These are phyloP conservation scores for Ciconia nigra DNA, from an alignment of 2,797 vertebrate species.

Conservation along the genomic window DNA sequence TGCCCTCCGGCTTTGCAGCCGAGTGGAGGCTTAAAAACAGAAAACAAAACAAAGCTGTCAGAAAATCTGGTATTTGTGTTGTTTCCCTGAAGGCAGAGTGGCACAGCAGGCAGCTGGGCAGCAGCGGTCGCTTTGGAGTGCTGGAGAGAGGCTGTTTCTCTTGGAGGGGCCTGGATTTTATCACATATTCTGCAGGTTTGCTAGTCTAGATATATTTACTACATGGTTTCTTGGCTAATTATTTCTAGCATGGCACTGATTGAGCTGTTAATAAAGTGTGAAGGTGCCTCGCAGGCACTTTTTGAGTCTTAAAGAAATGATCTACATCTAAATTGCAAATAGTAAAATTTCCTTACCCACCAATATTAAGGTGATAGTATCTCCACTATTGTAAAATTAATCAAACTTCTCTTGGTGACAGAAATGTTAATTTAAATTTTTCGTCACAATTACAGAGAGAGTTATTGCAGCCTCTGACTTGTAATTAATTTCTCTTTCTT, in stretches of 20 bases:
- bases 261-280: conserved; percentile 88
- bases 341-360: conserved; percentile 71
- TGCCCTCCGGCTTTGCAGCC: not conserved
- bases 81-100: conserved; percentile 11
- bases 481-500: conserved; percentile 86
- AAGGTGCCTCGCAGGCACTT: conserved; percentile 80
- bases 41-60: not conserved
- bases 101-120: not conserved
- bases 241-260: conserved; percentile 77
- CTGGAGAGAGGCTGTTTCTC: not conserved
- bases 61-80: not conserved
- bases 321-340: conserved; percentile 81
- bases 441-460: conserved; percentile 80
- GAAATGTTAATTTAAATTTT: conserved; percentile 85
- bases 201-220: conserved; percentile 66
- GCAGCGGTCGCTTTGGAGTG: fast-evolving
- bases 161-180: not conserved
- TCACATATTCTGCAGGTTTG: conserved; percentile 15
- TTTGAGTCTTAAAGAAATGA: conserved; percentile 74
- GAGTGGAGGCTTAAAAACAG: not conserved
- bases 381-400: conserved; percentile 83
- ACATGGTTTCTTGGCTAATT: conserved; percentile 71
- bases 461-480: conserved; percentile 79
- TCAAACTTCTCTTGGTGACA: conserved; percentile 81
- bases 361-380: conserved; percentile 77